Conservation (phyloP, 2,113 vertebrate genomes). For the Jacana jacana region DNA sequence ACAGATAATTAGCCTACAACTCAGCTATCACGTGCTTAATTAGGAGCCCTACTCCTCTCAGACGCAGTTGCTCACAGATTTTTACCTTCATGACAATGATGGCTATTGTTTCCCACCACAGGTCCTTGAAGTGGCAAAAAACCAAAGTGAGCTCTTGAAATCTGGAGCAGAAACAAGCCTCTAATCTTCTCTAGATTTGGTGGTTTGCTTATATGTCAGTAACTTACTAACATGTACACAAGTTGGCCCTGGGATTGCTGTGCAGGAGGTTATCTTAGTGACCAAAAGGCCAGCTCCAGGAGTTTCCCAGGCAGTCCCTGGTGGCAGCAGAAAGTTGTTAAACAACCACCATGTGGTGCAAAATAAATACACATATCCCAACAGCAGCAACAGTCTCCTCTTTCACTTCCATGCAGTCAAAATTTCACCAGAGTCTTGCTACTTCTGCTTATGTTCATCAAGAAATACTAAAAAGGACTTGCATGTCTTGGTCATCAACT, state of each 20-base stretch:
- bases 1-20: slow-evolving; percentile 34
- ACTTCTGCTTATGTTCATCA: rapidly evolving
- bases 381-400: neutral
- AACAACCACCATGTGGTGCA: neutral
- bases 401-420: neutral
- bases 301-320: neutral
- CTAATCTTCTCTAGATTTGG: neutral
- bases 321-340: neutral
- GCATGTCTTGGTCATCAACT: neutral
- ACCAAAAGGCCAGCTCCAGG: neutral
- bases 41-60: neutral
- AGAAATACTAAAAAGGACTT: neutral
- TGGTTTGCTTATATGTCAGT: neutral
- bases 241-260: neutral
- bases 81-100: neutral
- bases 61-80: neutral
- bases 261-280: neutral
- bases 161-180: neutral
- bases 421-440: neutral
- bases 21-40: slow-evolving; percentile 22
- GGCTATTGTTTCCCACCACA: neutral
- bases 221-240: neutral
- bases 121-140: neutral
- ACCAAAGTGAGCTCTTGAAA: neutral
- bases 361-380: neutral